phyloP scores from a whole-genome alignment of 2,888 invertebrate genomes.

The Macrostomum cliftonense region DNA sequence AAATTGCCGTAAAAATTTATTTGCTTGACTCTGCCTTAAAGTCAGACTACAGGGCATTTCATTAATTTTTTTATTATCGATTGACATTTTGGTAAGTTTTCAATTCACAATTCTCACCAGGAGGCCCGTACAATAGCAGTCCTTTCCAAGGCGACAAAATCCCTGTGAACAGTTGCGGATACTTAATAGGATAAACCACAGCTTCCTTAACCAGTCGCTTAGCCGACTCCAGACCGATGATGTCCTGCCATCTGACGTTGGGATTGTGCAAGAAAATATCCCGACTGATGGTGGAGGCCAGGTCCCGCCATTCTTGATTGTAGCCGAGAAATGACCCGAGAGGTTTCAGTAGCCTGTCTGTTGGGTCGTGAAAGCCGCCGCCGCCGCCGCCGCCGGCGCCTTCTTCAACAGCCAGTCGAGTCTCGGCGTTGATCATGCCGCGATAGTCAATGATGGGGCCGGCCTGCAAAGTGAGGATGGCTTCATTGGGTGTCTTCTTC shows the following conservation, averaged over 20 bases:
- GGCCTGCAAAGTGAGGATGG: conserved; percentile 5
- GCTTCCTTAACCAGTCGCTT: conserved; percentile 67
- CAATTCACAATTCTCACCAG: conserved; percentile 42
- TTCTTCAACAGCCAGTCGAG: conserved; percentile 29
- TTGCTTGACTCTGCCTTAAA: no score
- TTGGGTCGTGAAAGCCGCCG: conserved; percentile 11
- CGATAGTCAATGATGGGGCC: conserved; percentile 36
- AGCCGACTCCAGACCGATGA: conserved; percentile 55
- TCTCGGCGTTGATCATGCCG: conserved; percentile 35
- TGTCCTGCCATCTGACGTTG: conserved; percentile 58
- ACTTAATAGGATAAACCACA: conserved; percentile 51
- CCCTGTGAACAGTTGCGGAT: conserved; percentile 41
- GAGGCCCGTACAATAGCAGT: conserved; percentile 52
- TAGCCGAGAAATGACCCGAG: conserved; percentile 35
- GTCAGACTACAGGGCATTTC: no score
- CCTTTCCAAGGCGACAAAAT: conserved; percentile 61
- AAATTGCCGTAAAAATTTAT: no score
- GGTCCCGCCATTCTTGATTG: conserved; percentile 36
- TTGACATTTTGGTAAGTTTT: no score
- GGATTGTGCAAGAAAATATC: conserved; percentile 49
- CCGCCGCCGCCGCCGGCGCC: conserved; percentile 13
- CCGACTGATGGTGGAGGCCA: conserved; percentile 39
- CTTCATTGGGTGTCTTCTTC: no score
- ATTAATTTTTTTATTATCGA: no score
- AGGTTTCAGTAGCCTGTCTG: conserved; percentile 26